Base-by-base conservation (phyloP, 2,888 invertebrate species). In the Rotaria socialis region DNA sequence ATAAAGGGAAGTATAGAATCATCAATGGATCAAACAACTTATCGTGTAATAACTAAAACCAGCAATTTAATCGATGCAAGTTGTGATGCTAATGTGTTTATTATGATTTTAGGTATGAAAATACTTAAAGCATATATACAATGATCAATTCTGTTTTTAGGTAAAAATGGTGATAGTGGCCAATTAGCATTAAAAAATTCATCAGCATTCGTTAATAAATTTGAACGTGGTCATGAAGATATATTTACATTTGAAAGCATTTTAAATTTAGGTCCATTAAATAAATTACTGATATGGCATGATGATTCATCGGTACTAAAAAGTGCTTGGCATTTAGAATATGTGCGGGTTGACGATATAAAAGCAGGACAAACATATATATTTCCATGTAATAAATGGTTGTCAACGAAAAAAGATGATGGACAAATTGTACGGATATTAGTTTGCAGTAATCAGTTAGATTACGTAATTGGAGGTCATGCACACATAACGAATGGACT, bases 51-150 rank as follows among this genome's bases (percentile, higher is more conserved):
- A 27, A 89, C 91, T 11, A 89, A 91, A 89, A 91, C 91, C 2
- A 90, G 90, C 35, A 89, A 90, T 87, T 88, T 90, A 1, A 88
- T 88, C 27, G 90, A 90, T 8, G 90, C 91, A 14, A 91, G 91
- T 4, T 91, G 91, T 0, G 90, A 91, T 88, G 91, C 91, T 84
- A 90, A 90, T 87, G 91, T 91, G 8, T 90, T 87, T 87, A 87
- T 91, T 43, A 10, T 35, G 41, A 75, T 75, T 35, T 35, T 2
- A 19, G 74, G 74, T 75, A 41, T 24, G 19, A 11, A 24, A 24
- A n/a, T 1, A 24, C 11, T 47, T 47, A 47, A 10, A 47, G 11
- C 11, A 47, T 47, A 10, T 47, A 47, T 11, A 3, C 8, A 47
- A 47, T 47, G 11, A 47, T 10, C 11, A 0, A 47, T 47, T 58